Percentiles rank a stretch among this genome's conserved stretches.
phyloP scores from a whole-genome alignment of 2,888 invertebrate species.

The Hanleya hanleyi region DNA sequence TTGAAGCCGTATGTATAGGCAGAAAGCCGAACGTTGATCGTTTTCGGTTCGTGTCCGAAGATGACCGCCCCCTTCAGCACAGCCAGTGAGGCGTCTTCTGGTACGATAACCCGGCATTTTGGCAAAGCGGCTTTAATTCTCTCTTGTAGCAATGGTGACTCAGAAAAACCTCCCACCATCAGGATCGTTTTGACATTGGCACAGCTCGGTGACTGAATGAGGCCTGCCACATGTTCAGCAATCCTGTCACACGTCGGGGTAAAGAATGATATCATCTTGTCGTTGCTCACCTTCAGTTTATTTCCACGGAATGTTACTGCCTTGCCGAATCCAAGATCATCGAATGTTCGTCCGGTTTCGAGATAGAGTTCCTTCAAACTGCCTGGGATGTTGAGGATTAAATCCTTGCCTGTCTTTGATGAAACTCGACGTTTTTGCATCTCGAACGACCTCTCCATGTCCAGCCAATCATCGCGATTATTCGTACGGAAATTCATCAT shows the following conservation, averaged over 20 bases:
- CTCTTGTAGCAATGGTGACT: background rate
- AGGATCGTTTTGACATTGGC: background rate
- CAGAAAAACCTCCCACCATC: background rate
- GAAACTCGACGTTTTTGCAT: background rate
- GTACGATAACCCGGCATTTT: background rate
- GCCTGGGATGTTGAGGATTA: no score
- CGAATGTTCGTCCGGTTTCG: no score
- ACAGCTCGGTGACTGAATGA: background rate
- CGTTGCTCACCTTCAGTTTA: background rate
- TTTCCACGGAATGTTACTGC: background rate
- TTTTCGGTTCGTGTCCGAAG: background rate
- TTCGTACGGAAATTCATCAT: background rate
- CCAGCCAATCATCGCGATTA: background rate
- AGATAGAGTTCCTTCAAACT: no score
- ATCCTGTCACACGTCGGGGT: background rate
- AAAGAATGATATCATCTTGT: no score
- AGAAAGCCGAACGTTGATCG: background rate
- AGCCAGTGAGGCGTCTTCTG: background rate
- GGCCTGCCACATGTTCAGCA: background rate
- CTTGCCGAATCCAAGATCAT: no score
- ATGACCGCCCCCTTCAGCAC: background rate
- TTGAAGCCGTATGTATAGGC: background rate
- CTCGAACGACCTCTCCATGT: background rate
- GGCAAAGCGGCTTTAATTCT: background rate
- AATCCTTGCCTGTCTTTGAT: no score